Base-by-base conservation (phyloP, 2,888 invertebrate genomes). In the Melangyna quadrimaculata region DNA sequence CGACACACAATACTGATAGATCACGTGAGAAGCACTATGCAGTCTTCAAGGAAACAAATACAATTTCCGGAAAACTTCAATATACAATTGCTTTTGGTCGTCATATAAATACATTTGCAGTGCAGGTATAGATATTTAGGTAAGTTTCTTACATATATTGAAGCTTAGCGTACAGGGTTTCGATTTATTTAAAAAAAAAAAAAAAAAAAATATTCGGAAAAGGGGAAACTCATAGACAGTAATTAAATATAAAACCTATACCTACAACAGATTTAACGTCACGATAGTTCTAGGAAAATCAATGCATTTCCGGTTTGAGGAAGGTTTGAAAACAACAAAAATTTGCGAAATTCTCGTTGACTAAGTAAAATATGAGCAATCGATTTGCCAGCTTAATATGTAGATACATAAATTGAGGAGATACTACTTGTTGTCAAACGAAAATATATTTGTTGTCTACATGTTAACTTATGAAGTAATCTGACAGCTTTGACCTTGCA, bases 41-140 rank as follows among this genome's bases (percentile, higher is more conserved):
- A 83, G 79, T 77, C 71, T 84, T 87, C 71, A 67, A 87, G 88
- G 88, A 88, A 88, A 88, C 87, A 87, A 88, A 88, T 88, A 88
- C 86, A 88, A 88, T 88, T 88, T 88, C 88, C 88, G 88, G 88
- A 55, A 87, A 86, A 80, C 86, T 86, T 86, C 86, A 81, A 86
- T 86, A 86, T 73, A 78, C 77, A 63, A 86, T 78, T 86, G 81
- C 77, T 73, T 69, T 71, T 24, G 24, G 48, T 24, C 24, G 22
- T 24, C 24, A 14, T 51, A 51, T 86, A 35, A 19, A 1, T 70
- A 72, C 63, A 80, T 79, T 77, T 84, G 53, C 72, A 72, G 67
- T 14, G 12, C 19, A 59, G 37, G 3, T 40, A n/a, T n/a, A n/a
- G n/a, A n/a, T n/a, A n/a, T n/a, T n/a, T n/a, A 55, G 69, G 37